Evolutionary conservation across 2,797 vertebrate species (phyloP), one percentile per base, ranked within the genome.

Genomic region (Dromococcyx pavoninus): DNA sequence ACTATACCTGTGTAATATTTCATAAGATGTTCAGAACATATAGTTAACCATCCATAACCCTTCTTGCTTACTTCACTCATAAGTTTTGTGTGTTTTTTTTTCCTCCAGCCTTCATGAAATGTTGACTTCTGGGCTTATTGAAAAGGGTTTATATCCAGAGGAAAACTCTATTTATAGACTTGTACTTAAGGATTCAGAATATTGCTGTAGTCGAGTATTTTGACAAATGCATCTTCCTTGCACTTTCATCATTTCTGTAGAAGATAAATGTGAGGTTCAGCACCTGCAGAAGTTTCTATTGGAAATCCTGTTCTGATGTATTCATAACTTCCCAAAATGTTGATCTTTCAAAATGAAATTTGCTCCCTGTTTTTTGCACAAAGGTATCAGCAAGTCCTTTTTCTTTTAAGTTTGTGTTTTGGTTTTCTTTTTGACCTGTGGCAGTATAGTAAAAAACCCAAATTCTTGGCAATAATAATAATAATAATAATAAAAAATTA

Each of bases 241-340:
- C 11, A 11, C 67, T 79, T 85, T 51, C 41, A 33, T 91, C 54
- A 65, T 71, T 85, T 77, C 27, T 91, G 33, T 61, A 22, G 53
- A 95, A 95, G 89, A 83, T 85, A 77, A 88, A 88, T 77, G 67
- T 54, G 84, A 86, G 54, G 65, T 91, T 93, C 65, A 92, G 61
- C 50, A 83, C 61, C 43, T 87, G 77, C 37, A 87, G 81, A 67
- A 80, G 39, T 71, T 94, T 73, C 71, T 87, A 24, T 81, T 73
- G 85, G 30, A 90, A 93, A 83, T 72, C 21, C 51, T 90, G 51
- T 65, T 91, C 75, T 93, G 80, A 84, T 11, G 11, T 84, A 51
- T 89, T 94, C 9, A n/a, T 94, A 88, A 69, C 66, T 90, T 93
- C 60, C 32, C 39, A 53, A 72, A 91, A 70, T 35, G 56, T 48